Evolutionary conservation across 2,888 invertebrate genomes (phyloP), one percentile per base, ranked within the genome.

Genomic region (Dasypolia templi): DNA sequence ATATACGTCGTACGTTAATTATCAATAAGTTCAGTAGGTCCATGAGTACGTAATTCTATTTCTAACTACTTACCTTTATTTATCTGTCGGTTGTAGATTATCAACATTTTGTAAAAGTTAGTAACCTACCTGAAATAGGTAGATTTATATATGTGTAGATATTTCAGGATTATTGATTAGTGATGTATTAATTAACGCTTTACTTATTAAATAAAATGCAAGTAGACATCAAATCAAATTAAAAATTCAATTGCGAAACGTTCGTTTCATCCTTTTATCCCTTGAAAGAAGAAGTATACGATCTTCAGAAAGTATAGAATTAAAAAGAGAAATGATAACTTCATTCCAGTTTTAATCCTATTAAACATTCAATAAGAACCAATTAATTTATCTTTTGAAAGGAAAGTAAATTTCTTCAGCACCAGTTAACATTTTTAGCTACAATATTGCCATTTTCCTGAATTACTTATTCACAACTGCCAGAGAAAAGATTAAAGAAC

Each of bases 341-440:
- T 71, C 51, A 71, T 78, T 83, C 53, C 63, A 72, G 55, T 86
- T 86, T 78, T 65, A 83, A 83, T 83, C 78, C 66, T 73, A 81
- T 83, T 77, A 81, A 69, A 72, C 71, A 73, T 86, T 81, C 68
- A 75, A 72, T 62, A 64, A 65, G 71, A 82, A 82, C 70, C 72
- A 82, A 82, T 84, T 75, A 80, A 86, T 76, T 76, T 78, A 70
- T 71, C 55, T 64, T 75, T 32, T 64, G 68, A 82, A 78, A 72
- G 72, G 70, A 71, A 84, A 71, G 70, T 67, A 64, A 59, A 64
- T 56, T 42, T 68, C 61, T 61, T 78, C 44, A 69, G 56, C 39
- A 35, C 51, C 59, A 59, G 51, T 55, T 72, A 69, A 64, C 56
- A n/a, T 66, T 70, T 77, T 69, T 46, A 53, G 51, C 22, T 64